Evolutionary conservation across 2,113 vertebrate genomes (phyloP).

Genomic region (Carassius carassius): DNA sequence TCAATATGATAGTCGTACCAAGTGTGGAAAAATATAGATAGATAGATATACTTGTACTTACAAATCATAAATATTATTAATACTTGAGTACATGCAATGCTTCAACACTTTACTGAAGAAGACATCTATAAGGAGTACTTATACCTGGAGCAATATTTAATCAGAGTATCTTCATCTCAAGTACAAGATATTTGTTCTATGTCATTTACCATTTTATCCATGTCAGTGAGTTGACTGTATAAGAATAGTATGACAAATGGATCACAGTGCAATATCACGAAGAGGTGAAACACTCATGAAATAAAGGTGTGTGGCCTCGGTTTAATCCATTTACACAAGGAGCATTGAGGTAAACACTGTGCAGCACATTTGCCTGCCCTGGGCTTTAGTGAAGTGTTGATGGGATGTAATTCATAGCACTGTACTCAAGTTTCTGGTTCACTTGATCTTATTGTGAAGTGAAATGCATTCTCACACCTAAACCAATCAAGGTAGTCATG

Average conservation of each 20-base stretch:
- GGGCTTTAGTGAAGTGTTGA: neutral
- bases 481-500: neutral
- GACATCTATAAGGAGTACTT: neutral
- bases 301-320: neutral
- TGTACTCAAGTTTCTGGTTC: neutral
- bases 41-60: too few species aligned
- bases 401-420: neutral
- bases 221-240: neutral
- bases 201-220: neutral
- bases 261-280: conserved; percentile 9
- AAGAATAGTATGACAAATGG: conserved; percentile 6
- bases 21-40: too few species aligned
- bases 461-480: conserved; percentile 12
- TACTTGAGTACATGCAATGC: too few species aligned
- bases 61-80: too few species aligned
- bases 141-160: neutral
- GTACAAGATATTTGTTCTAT: neutral
- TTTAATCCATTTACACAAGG: neutral
- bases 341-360: neutral
- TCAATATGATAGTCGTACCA: too few species aligned
- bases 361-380: neutral
- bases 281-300: neutral
- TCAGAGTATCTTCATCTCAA: neutral
- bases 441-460: conserved; percentile 1
- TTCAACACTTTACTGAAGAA: neutral